phyloP scores from a whole-genome alignment of 2,113 vertebrate species.

The Thalassoma bifasciatum region DNA sequence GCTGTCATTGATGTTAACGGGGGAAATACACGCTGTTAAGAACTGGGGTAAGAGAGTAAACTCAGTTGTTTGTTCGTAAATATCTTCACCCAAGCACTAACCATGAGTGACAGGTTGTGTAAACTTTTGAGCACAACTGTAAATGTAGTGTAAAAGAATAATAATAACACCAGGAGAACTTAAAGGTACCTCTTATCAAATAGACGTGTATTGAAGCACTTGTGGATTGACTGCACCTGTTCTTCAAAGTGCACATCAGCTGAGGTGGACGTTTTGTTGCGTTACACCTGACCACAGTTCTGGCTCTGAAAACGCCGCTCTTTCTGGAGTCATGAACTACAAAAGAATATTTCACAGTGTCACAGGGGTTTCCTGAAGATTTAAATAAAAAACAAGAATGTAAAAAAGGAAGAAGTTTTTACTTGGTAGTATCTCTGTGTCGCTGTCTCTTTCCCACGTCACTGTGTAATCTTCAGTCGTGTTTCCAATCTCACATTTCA shows the following conservation, averaged over 20 bases:
- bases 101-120: too few relatives aligned
- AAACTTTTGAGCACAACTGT: too few relatives aligned
- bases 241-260: constrained; percentile 34
- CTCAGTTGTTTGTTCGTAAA: too few relatives aligned
- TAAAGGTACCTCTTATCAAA: constrained; percentile 65
- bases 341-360: neutral
- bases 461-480: constrained; percentile 44
- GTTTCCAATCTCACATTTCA: constrained; percentile 35
- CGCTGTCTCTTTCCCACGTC: neutral
- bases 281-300: neutral
- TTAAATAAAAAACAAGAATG: neutral
- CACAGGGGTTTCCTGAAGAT: neutral
- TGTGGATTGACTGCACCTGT: neutral
- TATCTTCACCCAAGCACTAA: too few relatives aligned
- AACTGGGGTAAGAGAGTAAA: too few relatives aligned
- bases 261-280: rapidly evolving
- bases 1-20: too few relatives aligned
- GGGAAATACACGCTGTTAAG: too few relatives aligned
- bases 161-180: too few relatives aligned
- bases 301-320: rapidly evolving
- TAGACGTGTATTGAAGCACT: rapidly evolving
- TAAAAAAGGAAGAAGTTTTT: neutral
- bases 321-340: constrained; percentile 9
- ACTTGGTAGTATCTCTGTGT: rapidly evolving
- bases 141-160: too few relatives aligned